These are phyloP conservation scores for Lamellibrachia columna DNA, from an alignment of 2,888 invertebrate genomes.

Conservation along the genomic window DNA sequence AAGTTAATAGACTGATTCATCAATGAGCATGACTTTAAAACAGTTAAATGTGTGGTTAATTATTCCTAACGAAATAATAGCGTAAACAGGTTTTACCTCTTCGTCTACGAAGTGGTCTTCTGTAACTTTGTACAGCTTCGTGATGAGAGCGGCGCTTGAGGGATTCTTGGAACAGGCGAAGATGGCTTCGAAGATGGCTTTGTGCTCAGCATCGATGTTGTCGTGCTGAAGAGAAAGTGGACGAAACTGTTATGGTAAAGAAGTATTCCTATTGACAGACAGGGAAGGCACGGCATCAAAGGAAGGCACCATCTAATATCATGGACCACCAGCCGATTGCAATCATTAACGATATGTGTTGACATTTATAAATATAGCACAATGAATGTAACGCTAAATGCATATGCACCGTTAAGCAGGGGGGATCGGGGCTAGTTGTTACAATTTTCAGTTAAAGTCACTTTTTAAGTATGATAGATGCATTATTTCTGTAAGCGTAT, in stretches of 20 bases:
- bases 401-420: too few species aligned
- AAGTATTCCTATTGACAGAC: not conserved
- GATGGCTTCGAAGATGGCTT: constrained; percentile 34
- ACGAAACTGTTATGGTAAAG: not conserved
- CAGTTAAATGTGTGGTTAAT: not conserved
- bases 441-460: too few species aligned
- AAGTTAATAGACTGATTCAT: too few species aligned
- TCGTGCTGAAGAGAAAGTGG: constrained; percentile 27
- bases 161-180: constrained; percentile 29
- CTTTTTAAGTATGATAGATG: too few species aligned
- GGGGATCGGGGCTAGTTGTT: too few species aligned
- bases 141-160: constrained; percentile 22
- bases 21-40: too few species aligned
- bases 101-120: constrained; percentile 33
- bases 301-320: not conserved
- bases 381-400: too few species aligned
- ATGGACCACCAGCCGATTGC: not conserved
- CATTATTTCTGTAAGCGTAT: too few species aligned
- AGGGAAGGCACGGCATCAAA: not conserved
- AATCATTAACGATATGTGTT: not conserved
- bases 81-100: constrained; percentile 27
- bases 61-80: not conserved
- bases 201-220: constrained; percentile 33
- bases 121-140: constrained; percentile 26
- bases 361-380: too few species aligned